A percentile compares a stretch with the other conserved stretches of the same genome.
phyloP scores from a whole-genome alignment of 2,113 vertebrate species.

The Oryzias curvinotus region DNA sequence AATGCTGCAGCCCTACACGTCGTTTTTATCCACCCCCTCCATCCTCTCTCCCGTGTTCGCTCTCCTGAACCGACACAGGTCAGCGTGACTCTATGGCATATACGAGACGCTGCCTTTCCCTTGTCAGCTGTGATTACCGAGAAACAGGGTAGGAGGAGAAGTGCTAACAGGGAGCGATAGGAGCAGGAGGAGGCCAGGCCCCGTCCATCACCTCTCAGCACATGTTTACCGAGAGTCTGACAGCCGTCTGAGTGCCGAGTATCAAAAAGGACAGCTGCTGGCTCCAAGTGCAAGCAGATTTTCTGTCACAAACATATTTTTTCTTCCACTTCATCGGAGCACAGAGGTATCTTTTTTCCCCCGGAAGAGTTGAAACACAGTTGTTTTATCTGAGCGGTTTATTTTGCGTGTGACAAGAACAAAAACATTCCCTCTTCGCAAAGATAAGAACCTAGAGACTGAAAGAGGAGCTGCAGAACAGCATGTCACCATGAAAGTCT shows the following conservation, averaged over 20 bases:
- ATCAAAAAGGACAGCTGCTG: conserved; percentile 38
- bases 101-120: conserved; percentile 36
- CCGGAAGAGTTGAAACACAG: conserved; percentile 36
- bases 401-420: conserved; percentile 36
- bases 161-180: conserved; percentile 61
- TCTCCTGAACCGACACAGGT: conserved; percentile 18
- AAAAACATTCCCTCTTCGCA: conserved; percentile 41
- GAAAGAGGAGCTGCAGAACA: conserved; percentile 19
- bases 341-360: conserved; percentile 20
- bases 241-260: conserved; percentile 27
- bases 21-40: not conserved
- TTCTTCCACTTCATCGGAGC: conserved; percentile 17
- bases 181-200: conserved; percentile 55
- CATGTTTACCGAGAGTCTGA: conserved; percentile 32
- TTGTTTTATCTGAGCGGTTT: conserved; percentile 38
- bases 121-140: conserved; percentile 61
- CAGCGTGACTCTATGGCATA: conserved; percentile 25
- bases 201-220: conserved; percentile 60
- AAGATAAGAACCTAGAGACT: conserved; percentile 43
- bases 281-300: conserved; percentile 25
- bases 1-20: not conserved
- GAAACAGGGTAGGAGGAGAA: conserved; percentile 38
- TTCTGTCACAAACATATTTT: conserved; percentile 25
- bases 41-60: conserved; percentile 10
- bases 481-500: conserved; percentile 1